Evolutionary conservation across 2,113 vertebrate species (phyloP).

Genomic region (Myiopsitta monachus): DNA sequence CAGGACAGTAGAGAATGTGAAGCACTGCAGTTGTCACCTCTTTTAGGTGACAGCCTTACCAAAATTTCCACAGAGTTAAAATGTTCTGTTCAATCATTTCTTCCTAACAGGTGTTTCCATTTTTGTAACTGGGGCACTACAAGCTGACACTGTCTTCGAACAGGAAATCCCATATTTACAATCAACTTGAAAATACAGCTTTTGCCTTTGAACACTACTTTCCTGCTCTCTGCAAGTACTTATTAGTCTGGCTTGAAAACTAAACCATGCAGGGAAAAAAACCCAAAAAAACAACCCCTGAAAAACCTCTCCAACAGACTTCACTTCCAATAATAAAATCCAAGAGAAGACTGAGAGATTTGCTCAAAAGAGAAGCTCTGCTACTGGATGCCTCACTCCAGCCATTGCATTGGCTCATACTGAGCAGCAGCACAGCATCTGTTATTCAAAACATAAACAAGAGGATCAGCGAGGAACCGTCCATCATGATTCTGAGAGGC

Average conservation of each 20-base stretch:
- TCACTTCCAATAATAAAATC: neutral
- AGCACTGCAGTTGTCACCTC: neutral
- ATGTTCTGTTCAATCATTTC: neutral
- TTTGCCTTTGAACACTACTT: neutral
- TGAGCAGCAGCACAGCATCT: neutral
- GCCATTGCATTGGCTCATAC: neutral
- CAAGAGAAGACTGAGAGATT: neutral
- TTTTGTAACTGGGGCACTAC: neutral
- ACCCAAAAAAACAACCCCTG: accelerated
- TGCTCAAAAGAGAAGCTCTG: neutral
- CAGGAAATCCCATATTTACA: neutral
- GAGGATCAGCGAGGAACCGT: neutral
- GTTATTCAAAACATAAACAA: neutral
- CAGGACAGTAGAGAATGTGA: neutral
- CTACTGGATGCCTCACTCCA: neutral
- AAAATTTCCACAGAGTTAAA: neutral
- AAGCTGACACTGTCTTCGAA: neutral
- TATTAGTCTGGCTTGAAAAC: neutral
- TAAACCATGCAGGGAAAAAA: neutral
- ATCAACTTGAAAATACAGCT: neutral
- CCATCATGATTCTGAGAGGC: neutral
- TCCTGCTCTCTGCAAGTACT: neutral
- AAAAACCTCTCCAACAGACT: neutral
- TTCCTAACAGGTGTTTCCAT: neutral
- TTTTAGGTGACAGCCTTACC: neutral